Evolutionary conservation across 1,140 invertebrate species (phyloP).

Genomic region (Temnothorax nylanderi): DNA sequence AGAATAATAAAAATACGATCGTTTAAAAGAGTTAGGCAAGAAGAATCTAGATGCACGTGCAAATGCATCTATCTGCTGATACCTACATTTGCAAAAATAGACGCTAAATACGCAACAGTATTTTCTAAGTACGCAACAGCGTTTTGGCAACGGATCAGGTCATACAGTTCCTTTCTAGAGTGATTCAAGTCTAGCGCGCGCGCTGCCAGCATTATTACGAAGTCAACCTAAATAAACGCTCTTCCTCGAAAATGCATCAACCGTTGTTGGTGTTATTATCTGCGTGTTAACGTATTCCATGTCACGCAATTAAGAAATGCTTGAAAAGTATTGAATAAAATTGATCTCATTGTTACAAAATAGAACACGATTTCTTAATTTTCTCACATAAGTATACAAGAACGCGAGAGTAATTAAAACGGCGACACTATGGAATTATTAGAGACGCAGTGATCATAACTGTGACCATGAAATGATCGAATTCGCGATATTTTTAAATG

Average conservation of each 20-base stretch:
- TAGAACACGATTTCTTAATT: background rate
- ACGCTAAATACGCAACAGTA: conserved; percentile 49
- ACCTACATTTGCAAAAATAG: conserved; percentile 48
- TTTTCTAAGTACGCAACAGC: conserved; percentile 55
- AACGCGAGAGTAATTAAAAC: background rate
- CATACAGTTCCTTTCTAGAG: conserved; percentile 52
- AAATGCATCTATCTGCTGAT: conserved; percentile 4
- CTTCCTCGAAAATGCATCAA: background rate
- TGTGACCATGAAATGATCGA: background rate
- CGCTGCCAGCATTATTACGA: conserved; percentile 44
- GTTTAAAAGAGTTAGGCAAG: background rate
- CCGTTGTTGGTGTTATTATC: background rate
- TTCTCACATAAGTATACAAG: background rate
- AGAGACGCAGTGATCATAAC: background rate
- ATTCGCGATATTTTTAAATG: conserved; percentile 29
- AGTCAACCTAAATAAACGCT: conserved; percentile 27
- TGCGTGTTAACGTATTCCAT: background rate
- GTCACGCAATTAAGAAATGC: background rate
- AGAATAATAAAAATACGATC: background rate
- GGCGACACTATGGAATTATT: background rate
- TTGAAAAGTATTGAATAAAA: background rate
- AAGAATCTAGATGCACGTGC: conserved; percentile 1
- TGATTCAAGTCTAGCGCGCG: conserved; percentile 13
- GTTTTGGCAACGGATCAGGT: conserved; percentile 50
- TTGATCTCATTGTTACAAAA: background rate